A percentile compares a stretch with the other conserved stretches of the same genome.
Conservation (phyloP, 30 jellyfish, hydroid and myxozoan genomes). For the Sanderia malayensis region DNA sequence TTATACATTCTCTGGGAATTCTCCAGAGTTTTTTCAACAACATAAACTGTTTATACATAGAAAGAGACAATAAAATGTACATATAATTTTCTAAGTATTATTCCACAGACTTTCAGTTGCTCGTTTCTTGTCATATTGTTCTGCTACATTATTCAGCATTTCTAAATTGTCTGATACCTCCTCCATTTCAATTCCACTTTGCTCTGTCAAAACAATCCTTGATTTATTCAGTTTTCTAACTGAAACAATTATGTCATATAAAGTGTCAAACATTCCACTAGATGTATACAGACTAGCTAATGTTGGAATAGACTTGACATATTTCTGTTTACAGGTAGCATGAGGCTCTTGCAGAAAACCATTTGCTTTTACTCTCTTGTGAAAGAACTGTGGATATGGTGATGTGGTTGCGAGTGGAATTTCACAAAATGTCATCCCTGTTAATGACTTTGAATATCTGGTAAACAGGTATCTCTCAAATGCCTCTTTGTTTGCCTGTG, state of each 20-base stretch:
- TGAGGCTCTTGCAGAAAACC: slow-evolving; percentile 17
- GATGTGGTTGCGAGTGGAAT: slow-evolving; percentile 30
- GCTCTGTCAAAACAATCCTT: slow-evolving; percentile 13
- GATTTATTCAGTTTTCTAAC: slow-evolving; percentile 30
- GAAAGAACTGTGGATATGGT: slow-evolving; percentile 44
- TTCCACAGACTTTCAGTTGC: slow-evolving; percentile 29
- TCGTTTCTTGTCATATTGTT: slow-evolving; percentile 37
- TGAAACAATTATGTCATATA: slow-evolving; percentile 49
- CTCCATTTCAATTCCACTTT: slow-evolving; percentile 64
- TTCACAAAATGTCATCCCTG: slow-evolving; percentile 36
- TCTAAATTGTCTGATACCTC: slow-evolving; percentile 64
- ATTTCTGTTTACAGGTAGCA: neutral
- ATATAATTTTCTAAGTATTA: too few relatives aligned
- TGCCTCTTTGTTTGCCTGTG: slow-evolving; percentile 24
- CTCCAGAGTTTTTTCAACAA: too few relatives aligned
- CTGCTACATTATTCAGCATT: slow-evolving; percentile 36
- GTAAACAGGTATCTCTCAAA: slow-evolving; percentile 23
- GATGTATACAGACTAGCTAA: slow-evolving; percentile 59
- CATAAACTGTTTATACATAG: too few relatives aligned
- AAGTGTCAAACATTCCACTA: slow-evolving; percentile 28
- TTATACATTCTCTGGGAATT: too few relatives aligned
- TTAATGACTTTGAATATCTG: neutral
- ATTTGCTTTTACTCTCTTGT: neutral
- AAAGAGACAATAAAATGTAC: too few relatives aligned
- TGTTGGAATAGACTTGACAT: slow-evolving; percentile 28